phyloP scores from a whole-genome alignment of 2,113 vertebrate species.

The Hydropotes inermis region DNA sequence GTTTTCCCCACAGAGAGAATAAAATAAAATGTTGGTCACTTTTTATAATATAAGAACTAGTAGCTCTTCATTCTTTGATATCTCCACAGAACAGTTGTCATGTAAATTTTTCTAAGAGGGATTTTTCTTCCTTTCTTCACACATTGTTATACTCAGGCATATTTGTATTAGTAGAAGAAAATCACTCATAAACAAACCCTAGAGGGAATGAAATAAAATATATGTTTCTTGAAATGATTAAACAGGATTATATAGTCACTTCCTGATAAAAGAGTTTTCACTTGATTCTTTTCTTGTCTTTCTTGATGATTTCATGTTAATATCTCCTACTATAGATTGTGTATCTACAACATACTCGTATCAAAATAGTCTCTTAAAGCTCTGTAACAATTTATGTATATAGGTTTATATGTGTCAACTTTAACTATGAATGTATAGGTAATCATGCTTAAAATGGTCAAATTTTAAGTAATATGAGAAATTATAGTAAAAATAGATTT shows the following conservation, averaged over 20 bases:
- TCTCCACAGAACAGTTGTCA: not conserved
- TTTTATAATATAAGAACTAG: conserved; percentile 43
- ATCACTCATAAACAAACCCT: conserved; percentile 31
- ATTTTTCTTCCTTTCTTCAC: conserved; percentile 1
- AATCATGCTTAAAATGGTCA: not conserved
- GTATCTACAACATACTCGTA: not conserved
- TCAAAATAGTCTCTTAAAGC: not conserved
- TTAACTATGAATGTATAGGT: not conserved
- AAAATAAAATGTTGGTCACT: conserved; percentile 41
- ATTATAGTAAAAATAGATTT: not conserved
- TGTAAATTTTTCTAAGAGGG: conserved; percentile 19
- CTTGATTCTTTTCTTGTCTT: not conserved
- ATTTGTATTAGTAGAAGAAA: conserved; percentile 51
- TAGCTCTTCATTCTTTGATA: conserved; percentile 9
- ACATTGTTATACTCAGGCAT: not conserved
- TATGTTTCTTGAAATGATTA: conserved; percentile 27
- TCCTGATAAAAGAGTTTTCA: conserved; percentile 20
- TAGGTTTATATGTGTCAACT: not conserved
- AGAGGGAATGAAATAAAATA: conserved; percentile 15
- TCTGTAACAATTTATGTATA: not conserved
- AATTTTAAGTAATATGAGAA: not conserved
- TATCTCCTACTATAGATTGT: not conserved
- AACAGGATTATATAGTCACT: not conserved
- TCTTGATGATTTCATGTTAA: not conserved
- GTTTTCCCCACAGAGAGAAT: conserved; percentile 21